phyloP scores from a whole-genome alignment of 2,113 vertebrate species.

The Mastomys coucha region DNA sequence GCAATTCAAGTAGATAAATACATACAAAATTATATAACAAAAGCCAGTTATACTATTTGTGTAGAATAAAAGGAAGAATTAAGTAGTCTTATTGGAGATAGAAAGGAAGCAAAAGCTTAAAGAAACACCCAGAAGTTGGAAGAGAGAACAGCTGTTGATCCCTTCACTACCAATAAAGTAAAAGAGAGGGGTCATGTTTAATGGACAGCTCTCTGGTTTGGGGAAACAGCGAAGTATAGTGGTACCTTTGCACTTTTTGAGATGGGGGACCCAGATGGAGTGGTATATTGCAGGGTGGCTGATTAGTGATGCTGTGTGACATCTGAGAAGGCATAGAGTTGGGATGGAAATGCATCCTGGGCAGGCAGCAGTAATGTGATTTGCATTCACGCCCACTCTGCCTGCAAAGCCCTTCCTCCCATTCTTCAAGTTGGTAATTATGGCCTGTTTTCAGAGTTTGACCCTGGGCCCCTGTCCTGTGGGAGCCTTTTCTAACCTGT shows the following conservation, averaged over 20 bases:
- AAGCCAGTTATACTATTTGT: not conserved
- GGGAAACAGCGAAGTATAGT: not conserved
- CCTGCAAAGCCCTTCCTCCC: slow-evolving; percentile 54
- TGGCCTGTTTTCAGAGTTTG: slow-evolving; percentile 52
- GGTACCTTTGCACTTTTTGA: not conserved
- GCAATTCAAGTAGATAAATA: too few relatives aligned
- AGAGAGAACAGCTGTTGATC: not conserved
- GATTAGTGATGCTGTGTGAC: not conserved
- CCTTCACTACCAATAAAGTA: not conserved
- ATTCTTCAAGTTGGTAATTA: slow-evolving; percentile 69
- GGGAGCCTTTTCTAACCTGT: not conserved
- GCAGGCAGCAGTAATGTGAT: slow-evolving; percentile 19
- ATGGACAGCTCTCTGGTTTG: not conserved
- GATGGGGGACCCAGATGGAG: slow-evolving; percentile 42
- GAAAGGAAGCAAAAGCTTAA: not conserved
- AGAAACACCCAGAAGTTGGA: not conserved
- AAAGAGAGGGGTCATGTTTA: not conserved
- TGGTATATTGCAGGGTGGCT: not conserved
- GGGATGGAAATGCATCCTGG: slow-evolving; percentile 47
- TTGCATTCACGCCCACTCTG: slow-evolving; percentile 55
- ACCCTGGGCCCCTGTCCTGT: not conserved
- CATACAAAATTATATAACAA: not conserved
- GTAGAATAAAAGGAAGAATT: not conserved
- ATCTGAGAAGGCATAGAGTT: slow-evolving; percentile 49
- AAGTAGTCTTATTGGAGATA: not conserved